Evolutionary conservation across 2,113 vertebrate species (phyloP).

Genomic region (Vicugna pacos): DNA sequence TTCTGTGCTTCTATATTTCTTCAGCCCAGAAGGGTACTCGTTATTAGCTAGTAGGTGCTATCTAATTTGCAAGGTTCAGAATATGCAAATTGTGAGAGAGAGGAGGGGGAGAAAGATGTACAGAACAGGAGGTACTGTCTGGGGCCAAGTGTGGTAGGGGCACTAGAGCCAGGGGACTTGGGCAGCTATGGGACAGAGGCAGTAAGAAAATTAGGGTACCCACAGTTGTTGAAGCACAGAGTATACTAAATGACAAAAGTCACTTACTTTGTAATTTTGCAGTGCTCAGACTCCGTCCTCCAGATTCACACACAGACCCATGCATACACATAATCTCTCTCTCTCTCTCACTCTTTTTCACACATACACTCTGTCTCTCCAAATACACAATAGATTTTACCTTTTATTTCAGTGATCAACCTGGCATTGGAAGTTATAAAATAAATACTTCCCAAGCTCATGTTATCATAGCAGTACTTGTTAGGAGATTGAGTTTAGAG

Average conservation of each 20-base stretch:
- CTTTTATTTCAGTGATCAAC: slow-evolving; percentile 40
- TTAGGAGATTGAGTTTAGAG: not conserved
- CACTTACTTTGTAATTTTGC: not conserved
- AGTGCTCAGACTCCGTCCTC: not conserved
- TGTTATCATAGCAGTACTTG: slow-evolving; percentile 14
- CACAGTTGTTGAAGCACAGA: not conserved
- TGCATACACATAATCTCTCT: not conserved
- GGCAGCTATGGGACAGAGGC: not conserved
- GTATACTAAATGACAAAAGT: not conserved
- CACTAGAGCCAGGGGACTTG: not conserved
- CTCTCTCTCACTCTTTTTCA: not conserved
- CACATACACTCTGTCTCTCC: not conserved
- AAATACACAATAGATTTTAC: not conserved
- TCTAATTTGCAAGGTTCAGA: not conserved
- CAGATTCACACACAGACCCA: not conserved
- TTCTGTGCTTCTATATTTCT: not conserved
- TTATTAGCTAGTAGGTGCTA: slow-evolving; percentile 11
- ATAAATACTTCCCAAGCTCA: not conserved
- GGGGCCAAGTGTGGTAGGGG: not conserved
- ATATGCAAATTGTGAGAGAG: not conserved
- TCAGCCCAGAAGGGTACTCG: not conserved
- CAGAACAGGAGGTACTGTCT: not conserved
- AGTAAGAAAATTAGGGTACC: not conserved
- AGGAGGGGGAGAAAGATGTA: not conserved
- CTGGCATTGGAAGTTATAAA: not conserved